Base-by-base conservation (phyloP, 2,797 vertebrate species). In the Chaenodraco wilsoni region DNA sequence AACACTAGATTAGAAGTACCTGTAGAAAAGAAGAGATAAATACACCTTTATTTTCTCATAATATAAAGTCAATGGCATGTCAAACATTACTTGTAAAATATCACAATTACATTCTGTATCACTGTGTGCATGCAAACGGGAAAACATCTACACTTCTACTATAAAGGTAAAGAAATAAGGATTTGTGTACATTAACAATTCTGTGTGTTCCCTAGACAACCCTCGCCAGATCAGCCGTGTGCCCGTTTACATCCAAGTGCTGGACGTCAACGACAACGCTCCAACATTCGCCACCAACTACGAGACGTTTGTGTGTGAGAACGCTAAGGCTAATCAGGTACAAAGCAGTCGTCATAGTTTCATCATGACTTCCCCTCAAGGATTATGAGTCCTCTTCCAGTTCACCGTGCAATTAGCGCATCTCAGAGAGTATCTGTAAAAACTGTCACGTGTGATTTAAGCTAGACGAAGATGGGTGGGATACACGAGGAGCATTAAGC, bases 261-360 rank as follows among this genome's bases (percentile, higher is more conserved):
- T 97, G 82, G 97, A 98, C 70, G 93, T 98, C 90, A 99, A 99
- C 66, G 97, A 99, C 93, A 98, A 99, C 0, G 95, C 97, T 21
- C 97, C 97, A 0, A 95, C 95, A 27, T 97, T 99, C 69, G 95
- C 96, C 87, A 94, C 94, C 89, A 93, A 95, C 83, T 98, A 99
- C 0, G 97, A 99, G 92, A 96, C 97, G 3, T 97, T 95, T 52
- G 96, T 99, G 88, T 99, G 97, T 57, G 97, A 99, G 93, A 97
- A 97, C 41, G 95, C 96, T 16, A 97, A 95, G 81, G 95, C 96
- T 61, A 97, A 97, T 86, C 97, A 99, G 97, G 97, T 52, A 50
- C 21, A 45, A 56, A 65, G 69, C 70, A 0, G 80, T 71, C 1
- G 72, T 41, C 84, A 63, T 63, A 84, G 78, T 82, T 78, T 82